Evolutionary conservation across 2,888 invertebrate species (phyloP).

Genomic region (Cartodere bifasciata): DNA sequence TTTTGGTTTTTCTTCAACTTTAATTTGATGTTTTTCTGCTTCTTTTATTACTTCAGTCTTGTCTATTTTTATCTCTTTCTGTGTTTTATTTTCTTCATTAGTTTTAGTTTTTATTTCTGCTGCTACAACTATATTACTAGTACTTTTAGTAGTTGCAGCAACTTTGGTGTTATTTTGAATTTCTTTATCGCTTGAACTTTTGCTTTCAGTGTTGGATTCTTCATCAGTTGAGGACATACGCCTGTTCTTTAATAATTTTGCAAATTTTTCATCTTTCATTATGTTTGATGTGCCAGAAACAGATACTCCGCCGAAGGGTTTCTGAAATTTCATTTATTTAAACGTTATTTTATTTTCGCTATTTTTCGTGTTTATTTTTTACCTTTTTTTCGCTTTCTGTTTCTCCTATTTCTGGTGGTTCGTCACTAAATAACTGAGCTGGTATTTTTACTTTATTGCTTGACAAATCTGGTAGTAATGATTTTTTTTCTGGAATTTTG

Average conservation of each 20-base stretch:
- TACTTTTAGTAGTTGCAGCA: not conserved
- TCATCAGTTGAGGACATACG: constrained; percentile 1
- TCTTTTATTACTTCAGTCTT: constrained; percentile 1
- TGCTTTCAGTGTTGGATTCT: constrained; percentile 1
- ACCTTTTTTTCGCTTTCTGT: constrained; percentile 10
- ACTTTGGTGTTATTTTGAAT: not conserved
- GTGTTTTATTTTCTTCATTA: not conserved
- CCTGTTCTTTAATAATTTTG: constrained; percentile 16
- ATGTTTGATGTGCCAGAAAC: constrained; percentile 37
- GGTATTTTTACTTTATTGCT: too few relatives aligned
- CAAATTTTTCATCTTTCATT: constrained; percentile 16
- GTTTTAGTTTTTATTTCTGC: not conserved
- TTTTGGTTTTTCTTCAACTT: constrained; percentile 5
- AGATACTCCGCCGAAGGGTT: constrained; percentile 47
- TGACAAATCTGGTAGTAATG: too few relatives aligned
- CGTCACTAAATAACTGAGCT: constrained; percentile 24
- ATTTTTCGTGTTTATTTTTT: constrained; percentile 3
- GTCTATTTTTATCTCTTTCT: not conserved
- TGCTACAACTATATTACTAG: not conserved
- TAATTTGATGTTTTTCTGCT: not conserved
- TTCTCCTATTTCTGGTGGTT: constrained; percentile 25
- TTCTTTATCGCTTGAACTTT: constrained; percentile 2
- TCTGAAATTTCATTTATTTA: constrained; percentile 42
- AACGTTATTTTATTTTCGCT: constrained; percentile 7
- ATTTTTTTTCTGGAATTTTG: too few relatives aligned